Evolutionary conservation across 2,888 invertebrate species (phyloP).

Genomic region (Cephus runcator): DNA sequence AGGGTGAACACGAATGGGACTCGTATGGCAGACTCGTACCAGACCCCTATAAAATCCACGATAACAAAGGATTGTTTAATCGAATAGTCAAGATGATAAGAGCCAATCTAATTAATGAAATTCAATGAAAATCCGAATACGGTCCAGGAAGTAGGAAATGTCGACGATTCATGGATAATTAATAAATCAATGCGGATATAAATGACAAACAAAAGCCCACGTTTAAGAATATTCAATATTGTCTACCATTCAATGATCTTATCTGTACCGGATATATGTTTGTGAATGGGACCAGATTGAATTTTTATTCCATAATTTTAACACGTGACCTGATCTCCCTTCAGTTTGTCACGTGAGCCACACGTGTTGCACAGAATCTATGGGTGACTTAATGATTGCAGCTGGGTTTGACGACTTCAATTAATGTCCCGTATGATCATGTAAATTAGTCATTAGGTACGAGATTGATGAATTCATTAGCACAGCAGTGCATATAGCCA

Average conservation of each 20-base stretch:
- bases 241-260: neutral
- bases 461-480: neutral
- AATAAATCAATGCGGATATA: neutral
- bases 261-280: neutral
- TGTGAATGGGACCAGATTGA: neutral
- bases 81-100: neutral
- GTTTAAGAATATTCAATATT: neutral
- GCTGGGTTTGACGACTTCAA: neutral
- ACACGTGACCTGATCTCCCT: neutral
- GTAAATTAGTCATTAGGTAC: neutral
- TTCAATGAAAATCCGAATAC: neutral
- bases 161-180: neutral
- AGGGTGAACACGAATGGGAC: neutral
- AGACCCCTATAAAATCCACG: neutral
- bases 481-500: neutral
- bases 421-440: neutral
- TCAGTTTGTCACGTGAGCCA: neutral
- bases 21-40: neutral
- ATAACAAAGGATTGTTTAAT: neutral
- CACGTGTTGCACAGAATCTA: neutral
- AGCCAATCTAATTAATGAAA: neutral
- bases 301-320: neutral
- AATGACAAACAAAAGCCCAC: slow-evolving; percentile 4
- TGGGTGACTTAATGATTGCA: neutral
- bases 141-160: neutral